Conservation (phyloP, 2,113 vertebrate genomes). For the Notiomystis cincta region DNA sequence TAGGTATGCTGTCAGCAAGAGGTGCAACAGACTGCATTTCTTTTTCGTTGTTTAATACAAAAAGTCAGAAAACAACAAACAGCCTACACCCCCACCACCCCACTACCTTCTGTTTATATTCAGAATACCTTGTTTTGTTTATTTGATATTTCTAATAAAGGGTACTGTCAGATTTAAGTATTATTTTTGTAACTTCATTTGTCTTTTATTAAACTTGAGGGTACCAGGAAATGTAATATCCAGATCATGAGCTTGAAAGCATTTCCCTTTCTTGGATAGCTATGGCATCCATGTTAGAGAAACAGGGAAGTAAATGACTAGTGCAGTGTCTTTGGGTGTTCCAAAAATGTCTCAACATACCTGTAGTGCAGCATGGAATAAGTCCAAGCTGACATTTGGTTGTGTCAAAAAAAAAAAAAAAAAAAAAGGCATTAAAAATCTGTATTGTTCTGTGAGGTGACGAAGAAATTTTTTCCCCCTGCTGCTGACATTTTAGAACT, state of each 20-base stretch:
- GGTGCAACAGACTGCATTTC: neutral
- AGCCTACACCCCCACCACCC: neutral
- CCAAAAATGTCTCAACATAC: neutral
- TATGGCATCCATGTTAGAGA: neutral
- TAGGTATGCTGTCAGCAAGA: neutral
- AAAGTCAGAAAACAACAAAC: neutral
- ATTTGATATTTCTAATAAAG: neutral
- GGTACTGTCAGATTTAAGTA: neutral
- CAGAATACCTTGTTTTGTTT: neutral
- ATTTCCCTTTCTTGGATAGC: neutral
- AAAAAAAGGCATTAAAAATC: neutral
- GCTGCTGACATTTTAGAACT: constrained; percentile 52
- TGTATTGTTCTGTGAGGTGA: neutral
- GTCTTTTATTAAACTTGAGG: neutral
- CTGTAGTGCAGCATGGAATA: neutral
- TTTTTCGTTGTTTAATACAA: neutral
- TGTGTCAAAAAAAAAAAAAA: neutral
- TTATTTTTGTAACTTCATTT: neutral
- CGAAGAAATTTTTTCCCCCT: neutral
- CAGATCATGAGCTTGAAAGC: neutral
- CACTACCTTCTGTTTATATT: neutral
- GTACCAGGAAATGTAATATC: neutral
- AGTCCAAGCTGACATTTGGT: neutral
- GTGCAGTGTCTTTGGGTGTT: neutral
- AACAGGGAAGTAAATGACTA: neutral